Base-by-base conservation (phyloP, 2,113 vertebrate species). In the Cyprichromis sp. region DNA sequence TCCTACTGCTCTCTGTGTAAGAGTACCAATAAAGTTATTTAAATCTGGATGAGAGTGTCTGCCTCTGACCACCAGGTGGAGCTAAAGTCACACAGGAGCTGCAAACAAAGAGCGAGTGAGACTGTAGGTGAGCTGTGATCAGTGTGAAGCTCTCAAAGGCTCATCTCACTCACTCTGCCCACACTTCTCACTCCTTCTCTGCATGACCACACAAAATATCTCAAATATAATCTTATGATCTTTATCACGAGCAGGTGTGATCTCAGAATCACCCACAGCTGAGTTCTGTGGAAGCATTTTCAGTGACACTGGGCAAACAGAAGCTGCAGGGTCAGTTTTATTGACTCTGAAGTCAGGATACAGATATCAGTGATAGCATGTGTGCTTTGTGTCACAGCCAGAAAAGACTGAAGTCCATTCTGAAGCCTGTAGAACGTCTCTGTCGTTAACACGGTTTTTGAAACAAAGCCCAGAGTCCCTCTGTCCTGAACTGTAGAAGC, bases 391-490 rank as follows among this genome's bases (percentile, higher is more conserved):
- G 55, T 59, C 55, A 59, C 26, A 59, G 0, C 26, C 55, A 59
- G 0, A 29, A 59, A 9, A 59, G 55, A 9, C 55, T 59, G 0
- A 59, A 31, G 55, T 59, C 57, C 8, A 31, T 10, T 4, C 2
- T 61, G 57, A 17, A 36, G 57, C 26, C 26, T 0, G 55, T 17
- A 17, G 6, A 47, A 26, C 4, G 12, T 55, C 4, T 55, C 53
- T 55, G 0, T 26, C 0, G 0, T 55, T 55, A 13, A 55, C 21
- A 24, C n/a, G 10, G 6, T 1, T 55, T 2, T 55, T 55, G 54
- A 55, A 55, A 26, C 0, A 26, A 55, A 55, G 1, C 53, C 21
- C 2, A 26, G 54, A 55, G 21, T 26, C 21, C 2, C 2, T 29
- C 29, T 1, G 29, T 29, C 29, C 29, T 29, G 29, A 29, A 29